These are phyloP conservation scores for Drosophila prosaltans DNA, from an alignment of 1,140 invertebrate species.

Conservation along the genomic window DNA sequence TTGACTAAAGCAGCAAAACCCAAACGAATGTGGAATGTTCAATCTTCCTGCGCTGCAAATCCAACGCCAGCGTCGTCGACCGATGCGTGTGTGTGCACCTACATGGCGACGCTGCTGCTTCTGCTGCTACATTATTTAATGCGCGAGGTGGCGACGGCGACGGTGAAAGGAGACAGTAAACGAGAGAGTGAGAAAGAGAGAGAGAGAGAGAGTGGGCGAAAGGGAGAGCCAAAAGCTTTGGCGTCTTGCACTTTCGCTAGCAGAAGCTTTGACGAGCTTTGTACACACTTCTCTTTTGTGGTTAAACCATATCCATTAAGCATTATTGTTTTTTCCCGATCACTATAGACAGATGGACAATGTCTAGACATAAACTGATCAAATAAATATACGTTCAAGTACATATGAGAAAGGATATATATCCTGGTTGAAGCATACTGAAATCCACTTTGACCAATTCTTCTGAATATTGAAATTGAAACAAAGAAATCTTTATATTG, in stretches of 20 bases:
- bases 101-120: slow-evolving; percentile 12
- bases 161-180: slow-evolving; percentile 18
- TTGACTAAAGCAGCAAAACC: slow-evolving; percentile 67
- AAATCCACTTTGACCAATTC: too few relatives aligned
- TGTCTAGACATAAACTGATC: too few relatives aligned
- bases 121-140: slow-evolving; percentile 71
- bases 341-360: not conserved
- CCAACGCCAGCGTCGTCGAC: slow-evolving; percentile 23
- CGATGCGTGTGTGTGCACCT: slow-evolving; percentile 22
- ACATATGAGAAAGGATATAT: too few relatives aligned
- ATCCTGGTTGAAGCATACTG: too few relatives aligned
- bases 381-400: too few relatives aligned
- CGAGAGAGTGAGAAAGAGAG: not conserved
- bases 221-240: slow-evolving; percentile 21
- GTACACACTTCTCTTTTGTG: not conserved
- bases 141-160: slow-evolving; percentile 20
- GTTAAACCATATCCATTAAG: not conserved
- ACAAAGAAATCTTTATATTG: too few relatives aligned
- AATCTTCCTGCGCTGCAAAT: slow-evolving; percentile 40
- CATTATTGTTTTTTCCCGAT: not conserved
- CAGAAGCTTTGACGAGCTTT: slow-evolving; percentile 27
- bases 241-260: slow-evolving; percentile 48
- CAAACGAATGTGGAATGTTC: slow-evolving; percentile 63
- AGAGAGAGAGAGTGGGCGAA: not conserved
- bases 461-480: too few relatives aligned